These are phyloP conservation scores for Rattus rattus DNA, from an alignment of 2,113 vertebrate species.

Conservation along the genomic window DNA sequence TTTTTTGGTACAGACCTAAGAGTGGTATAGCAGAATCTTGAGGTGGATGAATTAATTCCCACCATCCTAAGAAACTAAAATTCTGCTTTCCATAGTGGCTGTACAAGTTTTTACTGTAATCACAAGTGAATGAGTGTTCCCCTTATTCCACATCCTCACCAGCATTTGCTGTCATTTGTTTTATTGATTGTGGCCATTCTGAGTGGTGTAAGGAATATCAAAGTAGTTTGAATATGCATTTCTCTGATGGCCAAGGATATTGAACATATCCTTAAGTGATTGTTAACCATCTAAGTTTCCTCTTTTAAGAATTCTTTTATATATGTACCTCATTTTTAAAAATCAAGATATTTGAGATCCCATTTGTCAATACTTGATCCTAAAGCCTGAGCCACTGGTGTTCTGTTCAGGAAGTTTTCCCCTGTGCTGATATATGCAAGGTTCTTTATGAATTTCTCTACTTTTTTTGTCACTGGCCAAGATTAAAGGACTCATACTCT, in stretches of 20 bases:
- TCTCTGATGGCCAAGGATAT: too few relatives aligned
- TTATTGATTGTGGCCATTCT: neutral
- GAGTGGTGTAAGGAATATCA: neutral
- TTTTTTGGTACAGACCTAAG: neutral
- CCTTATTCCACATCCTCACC: neutral
- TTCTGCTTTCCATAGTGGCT: neutral
- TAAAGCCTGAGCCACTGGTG: too few relatives aligned
- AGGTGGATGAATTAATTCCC: neutral
- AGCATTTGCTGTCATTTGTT: neutral
- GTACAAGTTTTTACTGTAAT: neutral
- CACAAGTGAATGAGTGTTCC: neutral
- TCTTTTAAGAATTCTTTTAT: neutral
- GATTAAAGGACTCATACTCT: too few relatives aligned
- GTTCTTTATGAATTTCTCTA: too few relatives aligned
- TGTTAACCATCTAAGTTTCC: neutral
- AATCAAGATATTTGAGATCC: too few relatives aligned
- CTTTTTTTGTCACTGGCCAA: too few relatives aligned
- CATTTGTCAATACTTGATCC: too few relatives aligned
- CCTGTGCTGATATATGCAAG: too few relatives aligned
- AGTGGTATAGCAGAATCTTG: neutral
- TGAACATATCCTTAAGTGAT: neutral
- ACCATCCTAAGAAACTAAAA: neutral
- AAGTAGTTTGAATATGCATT: neutral
- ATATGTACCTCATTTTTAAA: too few relatives aligned
- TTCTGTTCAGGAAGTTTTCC: too few relatives aligned